Evolutionary conservation across 2,797 vertebrate genomes (phyloP), one percentile per base, ranked within the genome.

Genomic region (Helicolenus hilgendorfi): DNA sequence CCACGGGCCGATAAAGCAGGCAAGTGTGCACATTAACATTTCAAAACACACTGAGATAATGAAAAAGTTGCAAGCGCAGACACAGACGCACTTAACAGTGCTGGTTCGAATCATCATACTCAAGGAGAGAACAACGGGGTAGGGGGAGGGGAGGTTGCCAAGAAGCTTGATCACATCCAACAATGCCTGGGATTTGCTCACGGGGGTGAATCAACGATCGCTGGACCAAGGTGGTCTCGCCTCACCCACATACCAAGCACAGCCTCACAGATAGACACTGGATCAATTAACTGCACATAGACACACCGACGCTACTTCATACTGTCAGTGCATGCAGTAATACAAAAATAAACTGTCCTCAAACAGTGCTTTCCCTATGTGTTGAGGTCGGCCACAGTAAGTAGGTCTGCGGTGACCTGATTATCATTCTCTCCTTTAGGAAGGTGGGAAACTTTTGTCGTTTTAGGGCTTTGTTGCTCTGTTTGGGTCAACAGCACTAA

Each of bases 351-450:
- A 80, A 38, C 15, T 3, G 13, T 63, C 59, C 71, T 60, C 10
- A 7, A 60, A 45, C 69, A 38, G 18, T 22, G 20, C 27, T 69
- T 45, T 59, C 7, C 62, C 14, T 22, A 1, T 38, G 38, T 59
- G 49, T 35, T 65, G 62, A 74, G 64, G 45, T 64, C 62, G 26
- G 45, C 31, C 62, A 72, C 70, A 45, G 67, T 22, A 89, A 81
- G 81, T 71, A 65, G 78, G 65, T 77, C 49, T 59, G 65, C 2
- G 11, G 26, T 88, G 87, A 67, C 78, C 78, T 55, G 69, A 83
- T 77, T 82, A 74, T 49, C 27, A 55, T 35, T 27, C 35, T 36
- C 18, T 45, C 22, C 33, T 56, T n/a, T 56, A 62, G 53, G 35
- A 76, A 59, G 58, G 24, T 26, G 15, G 8, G 0, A 49, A 69